Evolutionary conservation across 2,797 vertebrate genomes (phyloP), one percentile per base, ranked within the genome.

Genomic region (Gymnoscopelus microlampas): DNA sequence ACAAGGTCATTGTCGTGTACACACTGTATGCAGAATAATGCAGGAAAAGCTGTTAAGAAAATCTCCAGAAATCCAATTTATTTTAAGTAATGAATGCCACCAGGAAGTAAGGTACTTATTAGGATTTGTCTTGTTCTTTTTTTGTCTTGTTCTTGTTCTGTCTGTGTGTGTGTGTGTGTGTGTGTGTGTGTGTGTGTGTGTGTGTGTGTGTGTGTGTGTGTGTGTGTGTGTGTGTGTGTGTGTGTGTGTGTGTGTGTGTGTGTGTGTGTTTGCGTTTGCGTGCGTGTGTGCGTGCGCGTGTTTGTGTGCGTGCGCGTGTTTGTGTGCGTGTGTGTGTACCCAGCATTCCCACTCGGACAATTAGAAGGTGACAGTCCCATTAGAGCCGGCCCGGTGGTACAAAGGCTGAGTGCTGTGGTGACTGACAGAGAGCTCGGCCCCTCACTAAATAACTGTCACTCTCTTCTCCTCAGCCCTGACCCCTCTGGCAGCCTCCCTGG

Each of bases 321-420:
- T 80, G 68, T 80, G 80, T 57, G n/a, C 51, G 15, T 5, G 56
- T 80, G 68, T 80, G 80, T 66, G 75, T 69, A 85, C 80, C 66
- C 75, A 50, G 70, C 70, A 63, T 86, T 78, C 83, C 82, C 88
- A 47, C 77, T 81, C 24, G 49, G 68, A 89, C 85, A 90, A 90
- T 91, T 91, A 89, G 86, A 83, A 83, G 81, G 88, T 91, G 90
- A 89, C 89, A 87, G 86, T 89, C 83, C 89, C 85, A 87, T 91
- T 91, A 87, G 81, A 82, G 70, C 32, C 57, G n/a, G 65, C 72
- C 81, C 50, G n/a, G 66, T 63, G 57, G 66, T 76, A 88, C 87
- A 88, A 87, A 90, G 77, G 83, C 81, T 66, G 75, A 74, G 78
- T 83, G 80, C 78, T 73, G 79, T 66, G 58, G 84, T 88, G 87